Conservation (phyloP, 2,888 invertebrate species). For the Drosophila kanekoi region DNA sequence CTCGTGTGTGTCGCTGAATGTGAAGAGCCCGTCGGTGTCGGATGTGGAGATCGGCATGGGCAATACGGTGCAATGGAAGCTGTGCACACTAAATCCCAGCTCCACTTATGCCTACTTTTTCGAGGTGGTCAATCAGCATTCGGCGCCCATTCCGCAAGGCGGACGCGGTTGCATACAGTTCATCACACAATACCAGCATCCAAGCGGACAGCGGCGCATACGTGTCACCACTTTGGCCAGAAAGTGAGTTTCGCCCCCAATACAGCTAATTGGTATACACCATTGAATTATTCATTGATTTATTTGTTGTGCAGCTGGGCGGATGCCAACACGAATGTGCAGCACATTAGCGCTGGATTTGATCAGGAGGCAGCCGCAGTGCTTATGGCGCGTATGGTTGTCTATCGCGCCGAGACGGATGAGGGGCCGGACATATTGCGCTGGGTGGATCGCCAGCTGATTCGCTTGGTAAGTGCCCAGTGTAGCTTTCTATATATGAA, state of each 20-base stretch:
- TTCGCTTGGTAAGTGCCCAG: conserved; percentile 90
- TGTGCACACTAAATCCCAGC: conserved; percentile 96
- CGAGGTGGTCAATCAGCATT: conserved; percentile 98
- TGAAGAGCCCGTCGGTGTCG: conserved; percentile 96
- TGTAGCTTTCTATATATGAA: not conserved
- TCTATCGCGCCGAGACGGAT: conserved; percentile 97
- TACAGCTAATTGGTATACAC: no score
- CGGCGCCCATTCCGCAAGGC: conserved; percentile 97
- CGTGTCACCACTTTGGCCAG: conserved; percentile 98
- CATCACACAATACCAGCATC: conserved; percentile 99
- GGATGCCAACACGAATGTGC: conserved; percentile 94
- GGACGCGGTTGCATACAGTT: conserved; percentile 99
- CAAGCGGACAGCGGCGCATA: conserved; percentile 97
- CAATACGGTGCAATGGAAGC: conserved; percentile 99
- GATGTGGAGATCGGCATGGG: conserved; percentile 99
- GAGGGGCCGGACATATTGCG: conserved; percentile 98
- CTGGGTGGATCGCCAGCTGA: conserved; percentile 99
- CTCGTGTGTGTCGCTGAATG: conserved; percentile 96
- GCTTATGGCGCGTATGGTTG: conserved; percentile 97
- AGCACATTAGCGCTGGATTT: conserved; percentile 97
- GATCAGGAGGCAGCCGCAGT: conserved; percentile 99
- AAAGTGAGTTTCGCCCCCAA: conserved; percentile 87
- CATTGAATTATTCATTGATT: not conserved
- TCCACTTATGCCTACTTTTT: conserved; percentile 97
- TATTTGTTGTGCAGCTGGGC: conserved; percentile 90